Conservation (phyloP, 2,888 invertebrate genomes). For the Coleophora flavipennella region DNA sequence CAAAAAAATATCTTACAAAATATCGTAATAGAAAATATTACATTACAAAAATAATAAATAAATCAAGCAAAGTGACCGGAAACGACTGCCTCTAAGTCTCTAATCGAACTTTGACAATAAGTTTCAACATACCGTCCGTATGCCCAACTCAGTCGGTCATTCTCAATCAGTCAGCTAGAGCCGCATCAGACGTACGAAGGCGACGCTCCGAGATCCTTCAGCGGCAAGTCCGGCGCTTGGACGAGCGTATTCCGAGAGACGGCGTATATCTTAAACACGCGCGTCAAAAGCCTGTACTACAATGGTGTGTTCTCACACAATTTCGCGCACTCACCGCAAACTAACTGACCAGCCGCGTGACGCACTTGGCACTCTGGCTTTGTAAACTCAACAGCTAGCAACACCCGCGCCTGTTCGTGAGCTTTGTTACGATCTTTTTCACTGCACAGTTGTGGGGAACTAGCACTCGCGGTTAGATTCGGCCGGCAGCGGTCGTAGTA, state of each 20-base stretch:
- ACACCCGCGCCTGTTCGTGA: constrained; percentile 40
- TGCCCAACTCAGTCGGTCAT: background rate
- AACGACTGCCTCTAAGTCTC: too few species aligned
- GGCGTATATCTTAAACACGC: constrained; percentile 64
- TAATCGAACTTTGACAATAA: too few species aligned
- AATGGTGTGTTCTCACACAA: constrained; percentile 42
- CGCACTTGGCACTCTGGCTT: constrained; percentile 29
- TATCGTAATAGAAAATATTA: too few species aligned
- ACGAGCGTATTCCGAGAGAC: constrained; percentile 34
- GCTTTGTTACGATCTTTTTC: constrained; percentile 16
- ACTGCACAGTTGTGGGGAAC: constrained; percentile 55
- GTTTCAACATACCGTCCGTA: background rate
- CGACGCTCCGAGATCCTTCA: constrained; percentile 18
- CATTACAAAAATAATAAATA: too few species aligned
- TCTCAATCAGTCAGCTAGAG: background rate
- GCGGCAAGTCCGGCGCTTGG: constrained; percentile 18
- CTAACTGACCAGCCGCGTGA: constrained; percentile 30
- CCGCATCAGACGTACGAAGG: constrained; percentile 23
- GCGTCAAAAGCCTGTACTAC: constrained; percentile 66
- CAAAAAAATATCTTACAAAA: too few species aligned
- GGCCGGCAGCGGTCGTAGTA: constrained; percentile 23
- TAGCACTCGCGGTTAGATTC: constrained; percentile 45
- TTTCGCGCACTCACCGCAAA: constrained; percentile 37
- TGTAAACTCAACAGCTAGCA: constrained; percentile 55
- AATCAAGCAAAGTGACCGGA: too few species aligned